Percentiles rank a stretch among this genome's conserved stretches.
Evolutionary conservation across 2,888 invertebrate genomes (phyloP).

Genomic region (Sarcophaga carnaria): DNA sequence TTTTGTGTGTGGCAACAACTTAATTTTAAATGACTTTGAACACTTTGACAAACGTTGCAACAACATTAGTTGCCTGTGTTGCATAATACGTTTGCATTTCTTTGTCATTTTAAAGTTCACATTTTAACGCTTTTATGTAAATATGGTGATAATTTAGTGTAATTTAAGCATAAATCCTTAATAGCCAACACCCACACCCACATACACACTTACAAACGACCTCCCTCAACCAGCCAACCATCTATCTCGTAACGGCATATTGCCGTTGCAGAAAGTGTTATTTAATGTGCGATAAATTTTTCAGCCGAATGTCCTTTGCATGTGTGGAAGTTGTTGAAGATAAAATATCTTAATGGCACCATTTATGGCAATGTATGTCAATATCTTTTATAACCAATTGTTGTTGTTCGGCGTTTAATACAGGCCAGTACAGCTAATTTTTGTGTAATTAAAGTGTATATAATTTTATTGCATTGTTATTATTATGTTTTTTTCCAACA

Average conservation of each 20-base stretch:
- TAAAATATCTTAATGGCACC: conserved; percentile 48
- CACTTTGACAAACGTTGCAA: not conserved
- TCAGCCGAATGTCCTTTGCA: conserved; percentile 38
- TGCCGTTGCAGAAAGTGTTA: conserved; percentile 39
- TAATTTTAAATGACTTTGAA: conserved; percentile 11
- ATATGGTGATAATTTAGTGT: conserved; percentile 63
- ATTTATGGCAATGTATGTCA: conserved; percentile 47
- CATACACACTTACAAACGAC: conserved; percentile 4
- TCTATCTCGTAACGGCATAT: not conserved
- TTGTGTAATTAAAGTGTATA: conserved; percentile 56
- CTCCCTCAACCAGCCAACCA: not conserved
- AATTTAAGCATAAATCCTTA: conserved; percentile 64
- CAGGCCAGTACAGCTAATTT: not conserved
- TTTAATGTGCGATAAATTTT: conserved; percentile 50
- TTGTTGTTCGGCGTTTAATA: not conserved
- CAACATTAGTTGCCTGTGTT: conserved; percentile 28
- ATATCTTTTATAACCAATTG: not conserved
- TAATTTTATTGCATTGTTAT: conserved; percentile 34
- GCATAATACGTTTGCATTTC: conserved; percentile 11
- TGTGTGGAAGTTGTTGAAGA: conserved; percentile 46
- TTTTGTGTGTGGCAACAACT: conserved; percentile 7
- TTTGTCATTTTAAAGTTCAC: conserved; percentile 33
- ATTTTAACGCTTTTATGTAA: conserved; percentile 55
- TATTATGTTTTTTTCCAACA: not conserved
- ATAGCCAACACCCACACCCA: conserved; percentile 32